Conservation (phyloP, 1,140 invertebrate genomes). For the Copidosoma floridanum region DNA sequence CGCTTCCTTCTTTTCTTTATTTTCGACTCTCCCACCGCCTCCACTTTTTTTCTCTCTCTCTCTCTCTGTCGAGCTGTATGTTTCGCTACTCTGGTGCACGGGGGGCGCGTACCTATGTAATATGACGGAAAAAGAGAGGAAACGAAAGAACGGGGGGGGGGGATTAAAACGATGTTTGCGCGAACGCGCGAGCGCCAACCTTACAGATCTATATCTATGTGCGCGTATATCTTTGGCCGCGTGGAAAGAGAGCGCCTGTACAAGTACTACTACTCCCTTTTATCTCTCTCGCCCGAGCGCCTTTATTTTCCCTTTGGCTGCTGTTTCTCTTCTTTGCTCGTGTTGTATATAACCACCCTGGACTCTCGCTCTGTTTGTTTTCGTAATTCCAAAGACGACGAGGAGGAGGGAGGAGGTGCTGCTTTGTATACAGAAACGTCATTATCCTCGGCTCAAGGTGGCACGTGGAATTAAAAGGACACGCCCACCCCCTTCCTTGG, state of each 20-base stretch:
- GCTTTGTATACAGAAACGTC: conserved; percentile 14
- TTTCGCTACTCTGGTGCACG: too few relatives aligned
- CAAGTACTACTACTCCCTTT: too few relatives aligned
- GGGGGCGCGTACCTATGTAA: too few relatives aligned
- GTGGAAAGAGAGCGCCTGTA: too few relatives aligned
- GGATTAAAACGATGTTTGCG: conserved; percentile 59
- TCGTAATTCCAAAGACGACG: conserved; percentile 43
- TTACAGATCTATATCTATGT: conserved; percentile 54
- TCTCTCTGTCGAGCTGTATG: not conserved
- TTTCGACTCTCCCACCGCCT: not conserved
- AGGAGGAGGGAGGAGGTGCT: too few relatives aligned
- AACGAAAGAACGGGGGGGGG: conserved; percentile 36
- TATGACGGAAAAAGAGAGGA: too few relatives aligned
- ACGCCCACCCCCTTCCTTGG: too few relatives aligned
- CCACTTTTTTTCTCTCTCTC: not conserved
- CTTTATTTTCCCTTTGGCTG: not conserved
- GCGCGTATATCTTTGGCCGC: too few relatives aligned
- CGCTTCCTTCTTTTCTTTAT: conserved; percentile 7
- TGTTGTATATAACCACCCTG: too few relatives aligned
- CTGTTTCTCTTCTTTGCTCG: conserved; percentile 2
- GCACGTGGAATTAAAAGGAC: too few relatives aligned
- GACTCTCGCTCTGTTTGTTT: conserved; percentile 36
- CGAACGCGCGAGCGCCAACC: conserved; percentile 57
- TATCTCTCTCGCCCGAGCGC: conserved; percentile 41
- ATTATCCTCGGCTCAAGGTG: too few relatives aligned